Conservation (phyloP, 2,113 vertebrate genomes). For the Pungitius pungitius region DNA sequence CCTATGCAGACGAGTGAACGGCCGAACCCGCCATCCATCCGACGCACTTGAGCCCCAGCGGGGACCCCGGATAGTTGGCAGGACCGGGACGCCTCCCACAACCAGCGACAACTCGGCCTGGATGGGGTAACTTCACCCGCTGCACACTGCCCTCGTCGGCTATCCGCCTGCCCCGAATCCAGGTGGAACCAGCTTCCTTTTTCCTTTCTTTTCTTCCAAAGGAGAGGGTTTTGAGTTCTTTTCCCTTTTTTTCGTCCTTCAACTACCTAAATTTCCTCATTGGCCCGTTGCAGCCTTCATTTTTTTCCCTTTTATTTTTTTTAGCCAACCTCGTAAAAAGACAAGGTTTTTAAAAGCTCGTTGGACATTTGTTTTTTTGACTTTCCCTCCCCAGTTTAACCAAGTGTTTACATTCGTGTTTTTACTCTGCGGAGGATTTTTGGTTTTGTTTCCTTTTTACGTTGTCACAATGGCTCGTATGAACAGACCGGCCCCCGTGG, state of each 20-base stretch:
- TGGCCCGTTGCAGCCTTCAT: conserved; percentile 37
- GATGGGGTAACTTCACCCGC: conserved; percentile 96
- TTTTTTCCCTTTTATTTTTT: not conserved
- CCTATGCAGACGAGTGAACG: conserved; percentile 99
- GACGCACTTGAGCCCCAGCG: conserved; percentile 74
- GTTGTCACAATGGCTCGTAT: conserved; percentile 92
- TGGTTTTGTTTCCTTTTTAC: conserved; percentile 61
- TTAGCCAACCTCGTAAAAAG: conserved; percentile 75
- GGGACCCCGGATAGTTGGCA: conserved; percentile 79
- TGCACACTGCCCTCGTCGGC: conserved; percentile 94
- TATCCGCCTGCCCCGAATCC: conserved; percentile 91
- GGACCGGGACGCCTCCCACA: conserved; percentile 83
- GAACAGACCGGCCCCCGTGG: conserved; percentile 99
- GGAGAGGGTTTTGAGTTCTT: conserved; percentile 57
- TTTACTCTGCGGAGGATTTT: conserved; percentile 74
- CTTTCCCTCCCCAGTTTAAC: conserved; percentile 75
- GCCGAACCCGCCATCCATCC: conserved; percentile 90
- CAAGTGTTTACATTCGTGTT: conserved; percentile 71
- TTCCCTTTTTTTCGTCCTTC: conserved; percentile 56
- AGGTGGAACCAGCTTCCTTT: conserved; percentile 92
- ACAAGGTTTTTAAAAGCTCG: conserved; percentile 61
- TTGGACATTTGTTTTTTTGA: conserved; percentile 76
- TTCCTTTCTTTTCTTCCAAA: conserved; percentile 71
- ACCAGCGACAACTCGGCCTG: conserved; percentile 89
- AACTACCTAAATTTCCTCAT: conserved; percentile 19